phyloP scores from a whole-genome alignment of 2,113 vertebrate species.

The Melanostigma gelatinosum region DNA sequence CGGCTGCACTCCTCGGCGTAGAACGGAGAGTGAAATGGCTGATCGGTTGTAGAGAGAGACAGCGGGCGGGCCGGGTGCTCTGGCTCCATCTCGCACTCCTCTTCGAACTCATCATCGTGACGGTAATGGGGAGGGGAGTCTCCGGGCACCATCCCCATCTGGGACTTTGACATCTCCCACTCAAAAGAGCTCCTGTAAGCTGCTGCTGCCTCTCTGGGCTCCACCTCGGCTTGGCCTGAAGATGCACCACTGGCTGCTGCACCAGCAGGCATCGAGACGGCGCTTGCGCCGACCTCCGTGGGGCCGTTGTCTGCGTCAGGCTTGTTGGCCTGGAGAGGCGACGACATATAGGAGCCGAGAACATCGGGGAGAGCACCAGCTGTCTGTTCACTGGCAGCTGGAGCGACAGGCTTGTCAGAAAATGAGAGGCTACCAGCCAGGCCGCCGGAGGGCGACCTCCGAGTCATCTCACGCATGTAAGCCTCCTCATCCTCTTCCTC shows the following conservation, averaged over 20 bases:
- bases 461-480: slow-evolving; percentile 78
- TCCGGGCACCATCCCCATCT: slow-evolving; percentile 78
- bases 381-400: slow-evolving; percentile 47
- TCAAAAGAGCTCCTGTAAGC: slow-evolving; percentile 77
- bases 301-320: slow-evolving; percentile 86
- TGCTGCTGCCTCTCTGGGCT: slow-evolving; percentile 71
- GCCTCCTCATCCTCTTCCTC: slow-evolving; percentile 83
- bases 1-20: slow-evolving; percentile 74
- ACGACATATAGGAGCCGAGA: slow-evolving; percentile 76
- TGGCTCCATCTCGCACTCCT: slow-evolving; percentile 83
- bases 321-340: slow-evolving; percentile 64
- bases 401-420: slow-evolving; percentile 61
- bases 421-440: slow-evolving; percentile 55
- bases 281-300: slow-evolving; percentile 83
- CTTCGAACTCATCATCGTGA: slow-evolving; percentile 83
- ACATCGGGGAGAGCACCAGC: slow-evolving; percentile 72
- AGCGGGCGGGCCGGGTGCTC: slow-evolving; percentile 86
- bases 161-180: slow-evolving; percentile 78
- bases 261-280: slow-evolving; percentile 52
- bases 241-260: slow-evolving; percentile 56
- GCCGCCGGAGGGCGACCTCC: slow-evolving; percentile 66
- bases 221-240: slow-evolving; percentile 59
- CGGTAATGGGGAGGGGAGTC: slow-evolving; percentile 83
- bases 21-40: slow-evolving; percentile 81
- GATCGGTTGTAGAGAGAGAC: slow-evolving; percentile 86